Conservation (phyloP, 92 coral and sea anemone species). For the Actinernus sp. region DNA sequence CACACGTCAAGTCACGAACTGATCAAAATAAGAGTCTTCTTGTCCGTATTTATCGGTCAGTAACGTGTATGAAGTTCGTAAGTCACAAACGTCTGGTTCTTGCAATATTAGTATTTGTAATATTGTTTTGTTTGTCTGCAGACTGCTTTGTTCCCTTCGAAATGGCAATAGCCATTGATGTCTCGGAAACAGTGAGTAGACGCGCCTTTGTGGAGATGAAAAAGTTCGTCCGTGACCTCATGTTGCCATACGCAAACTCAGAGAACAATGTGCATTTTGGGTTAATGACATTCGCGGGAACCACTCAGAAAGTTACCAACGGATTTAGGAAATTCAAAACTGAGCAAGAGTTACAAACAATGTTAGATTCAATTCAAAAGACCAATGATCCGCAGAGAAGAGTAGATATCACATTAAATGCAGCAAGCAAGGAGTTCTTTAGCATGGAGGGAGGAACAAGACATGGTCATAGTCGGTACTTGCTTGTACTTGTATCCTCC, state of each 20-base stretch:
- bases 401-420: conserved; percentile 29
- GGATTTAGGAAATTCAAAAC: conserved; percentile 36
- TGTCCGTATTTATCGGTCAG: too few species aligned
- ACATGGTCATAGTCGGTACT: conserved; percentile 57
- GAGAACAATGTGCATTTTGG: conserved; percentile 66
- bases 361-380: conserved; percentile 23
- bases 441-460: conserved; percentile 66
- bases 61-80: too few species aligned
- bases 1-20: too few species aligned
- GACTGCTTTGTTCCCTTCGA: conserved; percentile 67
- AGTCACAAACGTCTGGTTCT: too few species aligned
- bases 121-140: not conserved
- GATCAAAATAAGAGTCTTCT: too few species aligned
- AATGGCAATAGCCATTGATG: conserved; percentile 59
- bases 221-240: conserved; percentile 33
- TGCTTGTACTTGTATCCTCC: conserved; percentile 8
- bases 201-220: conserved; percentile 37
- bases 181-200: conserved; percentile 22
- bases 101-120: too few species aligned
- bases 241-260: conserved; percentile 54
- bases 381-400: conserved; percentile 30
- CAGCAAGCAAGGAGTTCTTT: conserved; percentile 48
- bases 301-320: conserved; percentile 23
- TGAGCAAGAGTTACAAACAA: conserved; percentile 24
- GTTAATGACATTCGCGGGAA: conserved; percentile 44